These are phyloP conservation scores for Chorisops tibialis DNA, from an alignment of 2,888 invertebrate species.

Conservation along the genomic window DNA sequence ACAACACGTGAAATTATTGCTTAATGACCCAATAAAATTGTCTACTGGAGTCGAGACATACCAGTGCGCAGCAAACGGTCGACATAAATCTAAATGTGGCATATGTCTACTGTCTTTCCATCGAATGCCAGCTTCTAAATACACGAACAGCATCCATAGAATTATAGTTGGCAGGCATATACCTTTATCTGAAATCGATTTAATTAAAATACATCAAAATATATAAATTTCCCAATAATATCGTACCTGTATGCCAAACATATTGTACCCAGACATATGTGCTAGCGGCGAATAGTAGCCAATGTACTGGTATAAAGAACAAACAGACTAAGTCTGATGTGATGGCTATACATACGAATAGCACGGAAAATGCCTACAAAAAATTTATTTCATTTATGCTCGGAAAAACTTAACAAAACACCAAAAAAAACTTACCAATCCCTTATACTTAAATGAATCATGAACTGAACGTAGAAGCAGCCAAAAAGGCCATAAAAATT, in stretches of 20 bases:
- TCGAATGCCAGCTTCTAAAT: conserved; percentile 88
- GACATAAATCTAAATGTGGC: conserved; percentile 85
- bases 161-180: conserved; percentile 92
- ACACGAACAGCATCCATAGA: conserved; percentile 90
- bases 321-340: conserved; percentile 98
- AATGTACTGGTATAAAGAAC: conserved; percentile 97
- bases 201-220: conserved; percentile 7
- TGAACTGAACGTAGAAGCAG: conserved; percentile 91
- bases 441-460: conserved; percentile 97
- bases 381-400: not conserved
- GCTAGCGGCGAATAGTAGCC: conserved; percentile 96
- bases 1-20: not conserved
- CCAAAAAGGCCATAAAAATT: conserved; percentile 99
- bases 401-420: not conserved
- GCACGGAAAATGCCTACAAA: conserved; percentile 87
- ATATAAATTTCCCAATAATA: not conserved
- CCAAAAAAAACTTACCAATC: conserved; percentile 67
- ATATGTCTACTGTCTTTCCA: conserved; percentile 77
- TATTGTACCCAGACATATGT: conserved; percentile 99
- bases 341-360: conserved; percentile 96
- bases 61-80: conserved; percentile 97
- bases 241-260: conserved; percentile 91
- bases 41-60: conserved; percentile 53
- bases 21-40: not conserved
- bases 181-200: conserved; percentile 66